These are phyloP conservation scores for Tragelaphus strepsiceros DNA, from an alignment of 2,113 vertebrate species.

Conservation along the genomic window DNA sequence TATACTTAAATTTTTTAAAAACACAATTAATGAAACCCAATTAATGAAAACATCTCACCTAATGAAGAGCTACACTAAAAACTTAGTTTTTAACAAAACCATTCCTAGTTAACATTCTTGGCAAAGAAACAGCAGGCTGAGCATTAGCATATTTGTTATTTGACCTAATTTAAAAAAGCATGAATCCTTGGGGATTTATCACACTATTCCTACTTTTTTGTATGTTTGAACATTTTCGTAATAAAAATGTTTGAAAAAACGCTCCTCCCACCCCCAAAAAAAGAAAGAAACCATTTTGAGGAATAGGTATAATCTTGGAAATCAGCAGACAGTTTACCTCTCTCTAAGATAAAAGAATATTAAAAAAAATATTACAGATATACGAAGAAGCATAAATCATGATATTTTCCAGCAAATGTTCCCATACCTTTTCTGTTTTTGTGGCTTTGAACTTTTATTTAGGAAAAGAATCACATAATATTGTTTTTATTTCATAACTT, in stretches of 20 bases:
- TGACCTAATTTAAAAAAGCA: not conserved
- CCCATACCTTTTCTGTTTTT: not conserved
- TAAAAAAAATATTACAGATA: not conserved
- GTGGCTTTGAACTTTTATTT: not conserved
- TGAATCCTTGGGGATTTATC: not conserved
- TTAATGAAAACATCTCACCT: not conserved
- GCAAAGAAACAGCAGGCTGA: not conserved
- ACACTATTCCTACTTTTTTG: not conserved
- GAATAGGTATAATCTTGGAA: not conserved
- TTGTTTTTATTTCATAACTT: not conserved
- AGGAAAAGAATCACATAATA: not conserved
- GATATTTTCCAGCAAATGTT: not conserved
- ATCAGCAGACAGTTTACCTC: not conserved
- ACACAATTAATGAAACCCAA: not conserved
- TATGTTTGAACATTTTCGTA: not conserved
- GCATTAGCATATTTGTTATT: not conserved
- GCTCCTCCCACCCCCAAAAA: not conserved
- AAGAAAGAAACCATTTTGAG: not conserved
- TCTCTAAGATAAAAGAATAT: not conserved
- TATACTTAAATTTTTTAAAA: not conserved
- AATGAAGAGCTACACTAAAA: not conserved
- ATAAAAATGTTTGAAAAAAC: not conserved
- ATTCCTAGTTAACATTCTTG: conserved; percentile 1
- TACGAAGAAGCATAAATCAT: not conserved
- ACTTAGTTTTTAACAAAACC: not conserved